A percentile compares a stretch with the other conserved stretches of the same genome.
phyloP scores from a whole-genome alignment of 2,113 vertebrate species.

The Mustelus asterias region DNA sequence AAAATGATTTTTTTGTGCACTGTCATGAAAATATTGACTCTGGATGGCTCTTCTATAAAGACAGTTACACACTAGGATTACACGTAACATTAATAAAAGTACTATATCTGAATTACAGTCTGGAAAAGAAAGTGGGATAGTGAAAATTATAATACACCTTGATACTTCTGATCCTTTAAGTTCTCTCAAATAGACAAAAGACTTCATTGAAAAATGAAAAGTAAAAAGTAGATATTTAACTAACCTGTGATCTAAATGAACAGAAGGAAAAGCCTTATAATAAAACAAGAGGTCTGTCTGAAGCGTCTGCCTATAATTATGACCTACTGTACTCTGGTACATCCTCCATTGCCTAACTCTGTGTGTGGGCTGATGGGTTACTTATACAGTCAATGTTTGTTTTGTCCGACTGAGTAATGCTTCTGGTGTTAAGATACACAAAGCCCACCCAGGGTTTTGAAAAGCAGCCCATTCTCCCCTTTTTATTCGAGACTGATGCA shows the following conservation, averaged over 20 bases:
- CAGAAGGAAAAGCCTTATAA: background rate
- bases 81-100: background rate
- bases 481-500: slow-evolving; percentile 19
- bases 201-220: background rate
- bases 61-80: background rate
- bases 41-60: background rate
- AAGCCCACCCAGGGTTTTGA: slow-evolving; percentile 36
- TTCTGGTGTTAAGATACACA: slow-evolving; percentile 36
- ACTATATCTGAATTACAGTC: background rate
- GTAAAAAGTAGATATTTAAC: background rate
- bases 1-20: background rate
- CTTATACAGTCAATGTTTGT: slow-evolving; percentile 36
- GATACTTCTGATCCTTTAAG: background rate
- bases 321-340: slow-evolving; percentile 13
- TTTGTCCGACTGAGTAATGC: slow-evolving; percentile 36
- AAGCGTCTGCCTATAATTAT: slow-evolving; percentile 11
- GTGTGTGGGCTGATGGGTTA: slow-evolving; percentile 32
- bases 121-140: background rate
- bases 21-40: background rate
- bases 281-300: background rate
- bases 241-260: background rate
- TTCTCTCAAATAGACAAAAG: background rate
- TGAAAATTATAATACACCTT: background rate
- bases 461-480: slow-evolving; percentile 17
- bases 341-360: background rate